These are phyloP conservation scores for Caenorhabditis macrosperma DNA, from an alignment of 2,888 invertebrate species.

Conservation along the genomic window DNA sequence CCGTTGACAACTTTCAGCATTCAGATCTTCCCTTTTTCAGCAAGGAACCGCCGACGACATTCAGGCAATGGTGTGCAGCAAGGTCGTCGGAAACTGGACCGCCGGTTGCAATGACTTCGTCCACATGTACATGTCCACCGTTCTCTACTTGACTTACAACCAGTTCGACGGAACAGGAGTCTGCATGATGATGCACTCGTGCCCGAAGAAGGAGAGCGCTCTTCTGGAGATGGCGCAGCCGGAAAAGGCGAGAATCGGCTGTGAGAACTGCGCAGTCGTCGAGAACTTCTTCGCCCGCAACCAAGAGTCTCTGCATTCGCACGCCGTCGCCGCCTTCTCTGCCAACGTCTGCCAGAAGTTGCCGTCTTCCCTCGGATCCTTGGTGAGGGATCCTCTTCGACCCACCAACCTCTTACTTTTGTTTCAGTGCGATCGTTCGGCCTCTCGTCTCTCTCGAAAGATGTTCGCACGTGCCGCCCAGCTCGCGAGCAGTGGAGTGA, in stretches of 20 bases:
- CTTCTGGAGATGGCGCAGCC: conserved; percentile 15
- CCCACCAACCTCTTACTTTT: not conserved
- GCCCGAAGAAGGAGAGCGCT: conserved; percentile 43
- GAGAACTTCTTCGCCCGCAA: conserved; percentile 45
- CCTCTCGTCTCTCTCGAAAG: conserved; percentile 17
- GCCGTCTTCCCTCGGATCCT: conserved; percentile 34
- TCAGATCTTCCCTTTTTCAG: conserved; percentile 52
- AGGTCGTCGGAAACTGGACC: conserved; percentile 37
- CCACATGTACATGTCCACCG: conserved; percentile 65
- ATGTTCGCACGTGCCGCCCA: conserved; percentile 40
- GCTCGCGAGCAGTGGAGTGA: conserved; percentile 32
- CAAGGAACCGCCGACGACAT: conserved; percentile 61
- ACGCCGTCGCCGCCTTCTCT: conserved; percentile 28
- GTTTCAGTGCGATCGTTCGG: conserved; percentile 49
- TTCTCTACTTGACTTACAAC: conserved; percentile 65
- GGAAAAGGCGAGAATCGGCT: conserved; percentile 18
- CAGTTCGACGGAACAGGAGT: conserved; percentile 61
- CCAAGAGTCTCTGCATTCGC: conserved; percentile 21
- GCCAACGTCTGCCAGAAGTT: conserved; percentile 45
- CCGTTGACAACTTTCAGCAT: not conserved
- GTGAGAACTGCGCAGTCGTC: conserved; percentile 30
- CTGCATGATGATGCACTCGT: conserved; percentile 39
- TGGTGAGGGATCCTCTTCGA: conserved; percentile 18
- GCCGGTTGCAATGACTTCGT: conserved; percentile 64
- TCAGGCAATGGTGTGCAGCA: conserved; percentile 52